Base-by-base conservation (phyloP, 1,140 invertebrate species). In the Ceratoteleas bidentatus region DNA sequence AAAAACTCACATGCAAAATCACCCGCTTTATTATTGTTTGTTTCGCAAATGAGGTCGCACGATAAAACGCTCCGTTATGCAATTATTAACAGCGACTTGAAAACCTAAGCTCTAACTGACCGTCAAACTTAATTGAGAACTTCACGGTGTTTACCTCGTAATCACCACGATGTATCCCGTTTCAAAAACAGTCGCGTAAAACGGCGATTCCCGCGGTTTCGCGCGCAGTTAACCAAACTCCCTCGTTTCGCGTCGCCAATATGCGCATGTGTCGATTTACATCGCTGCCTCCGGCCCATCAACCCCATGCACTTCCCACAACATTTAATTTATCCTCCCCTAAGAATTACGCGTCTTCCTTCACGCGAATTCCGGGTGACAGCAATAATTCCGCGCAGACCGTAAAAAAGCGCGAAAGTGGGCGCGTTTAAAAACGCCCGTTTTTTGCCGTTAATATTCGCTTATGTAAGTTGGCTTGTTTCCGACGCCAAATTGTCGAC, bases 91-190 rank as follows among this genome's bases (percentile, higher is more conserved):
- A 24, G 4, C 24, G 24, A 2, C 24, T n/a, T n/a, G n/a, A 24
- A 24, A 24, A 24, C 24, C 24, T 4, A 4, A 24, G 24, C 24
- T 24, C 1, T 24, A 4, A 24, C 24, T 4, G 24, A 24, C 24
- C 24, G 24, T 24, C 24, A 24, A 24, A 24, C 24, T 24, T 1
- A 24, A 24, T 24, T 24, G 1, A 24, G 24, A 1, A 24, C 4
- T 24, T 24, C 24, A 24, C 24, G 24, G 24, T 24, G 24, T 24
- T 24, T 24, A 24, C 24, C 24, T 24, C 4, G 24, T 4, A 24
- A 24, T 24, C 4, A 24, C 24, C 24, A 1, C 24, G 24, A 24
- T 24, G 90, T 91, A 82, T 90, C 89, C 85, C 89, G 90, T 91
- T 90, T 91, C 90, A 91, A 24, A 24, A 24, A 24, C 24, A 24